Evolutionary conservation across 2,888 invertebrate species (phyloP).

Genomic region (Caenorhabditis wallacei): DNA sequence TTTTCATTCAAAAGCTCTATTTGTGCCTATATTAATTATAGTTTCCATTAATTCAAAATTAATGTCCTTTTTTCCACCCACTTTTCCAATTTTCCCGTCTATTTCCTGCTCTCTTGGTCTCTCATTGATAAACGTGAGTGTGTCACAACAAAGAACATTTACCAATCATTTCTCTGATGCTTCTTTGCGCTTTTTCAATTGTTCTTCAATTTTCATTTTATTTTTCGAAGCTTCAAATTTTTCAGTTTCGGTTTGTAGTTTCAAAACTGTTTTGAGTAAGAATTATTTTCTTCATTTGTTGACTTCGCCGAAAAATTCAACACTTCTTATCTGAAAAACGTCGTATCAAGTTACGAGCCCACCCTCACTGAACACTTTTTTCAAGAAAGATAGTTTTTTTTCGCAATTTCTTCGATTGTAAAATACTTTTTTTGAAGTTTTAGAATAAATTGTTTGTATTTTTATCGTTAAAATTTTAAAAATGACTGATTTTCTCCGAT

Average conservation of each 20-base stretch:
- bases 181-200: too few species aligned
- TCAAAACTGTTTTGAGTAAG: too few species aligned
- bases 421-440: not conserved
- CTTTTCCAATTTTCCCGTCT: not conserved
- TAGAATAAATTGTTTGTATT: too few species aligned
- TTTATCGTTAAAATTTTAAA: too few species aligned
- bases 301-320: not conserved
- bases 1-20: too few species aligned
- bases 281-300: not conserved
- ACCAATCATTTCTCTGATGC: not conserved
- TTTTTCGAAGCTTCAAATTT: too few species aligned
- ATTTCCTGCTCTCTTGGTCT: not conserved
- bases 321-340: not conserved
- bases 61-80: not conserved
- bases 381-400: too few species aligned
- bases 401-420: too few species aligned
- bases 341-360: not conserved
- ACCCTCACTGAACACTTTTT: not conserved
- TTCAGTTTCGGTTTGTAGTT: too few species aligned
- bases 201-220: too few species aligned
- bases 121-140: not conserved
- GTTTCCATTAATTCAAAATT: not conserved
- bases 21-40: too few species aligned
- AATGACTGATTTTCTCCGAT: too few species aligned
- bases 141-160: not conserved